phyloP scores from a whole-genome alignment of 2,113 vertebrate species.

The Cercopithecus mona region DNA sequence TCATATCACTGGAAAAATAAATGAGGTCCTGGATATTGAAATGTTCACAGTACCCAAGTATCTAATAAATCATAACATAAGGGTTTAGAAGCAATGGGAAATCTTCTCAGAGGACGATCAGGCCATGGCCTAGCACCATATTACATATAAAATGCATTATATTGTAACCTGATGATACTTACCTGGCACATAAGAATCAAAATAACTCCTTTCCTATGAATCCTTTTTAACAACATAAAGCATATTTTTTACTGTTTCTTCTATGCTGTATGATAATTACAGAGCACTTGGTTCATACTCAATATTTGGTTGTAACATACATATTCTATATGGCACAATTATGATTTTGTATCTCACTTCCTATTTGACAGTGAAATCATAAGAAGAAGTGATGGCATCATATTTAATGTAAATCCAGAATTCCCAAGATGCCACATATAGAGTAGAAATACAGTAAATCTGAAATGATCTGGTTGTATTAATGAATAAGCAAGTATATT shows the following conservation, averaged over 20 bases:
- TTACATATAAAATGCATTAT: neutral
- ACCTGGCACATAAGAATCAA: neutral
- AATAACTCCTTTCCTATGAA: neutral
- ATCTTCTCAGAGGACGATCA: neutral
- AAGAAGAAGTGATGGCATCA: neutral
- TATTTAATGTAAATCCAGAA: neutral
- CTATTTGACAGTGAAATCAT: neutral
- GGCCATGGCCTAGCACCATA: neutral
- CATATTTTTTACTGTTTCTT: neutral
- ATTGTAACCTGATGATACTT: neutral
- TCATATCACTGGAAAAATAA: neutral
- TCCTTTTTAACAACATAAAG: neutral
- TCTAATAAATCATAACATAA: neutral
- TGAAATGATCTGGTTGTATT: neutral
- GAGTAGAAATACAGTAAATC: neutral
- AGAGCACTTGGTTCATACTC: neutral
- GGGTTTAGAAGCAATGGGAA: neutral
- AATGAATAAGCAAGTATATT: neutral
- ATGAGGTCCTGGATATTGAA: neutral
- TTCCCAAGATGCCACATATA: neutral
- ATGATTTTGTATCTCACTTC: neutral
- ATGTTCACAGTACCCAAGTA: neutral
- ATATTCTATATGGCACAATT: neutral
- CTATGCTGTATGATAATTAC: neutral
- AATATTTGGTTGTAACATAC: neutral